phyloP scores from a whole-genome alignment of 2,797 vertebrate species.

The Masticophis lateralis region DNA sequence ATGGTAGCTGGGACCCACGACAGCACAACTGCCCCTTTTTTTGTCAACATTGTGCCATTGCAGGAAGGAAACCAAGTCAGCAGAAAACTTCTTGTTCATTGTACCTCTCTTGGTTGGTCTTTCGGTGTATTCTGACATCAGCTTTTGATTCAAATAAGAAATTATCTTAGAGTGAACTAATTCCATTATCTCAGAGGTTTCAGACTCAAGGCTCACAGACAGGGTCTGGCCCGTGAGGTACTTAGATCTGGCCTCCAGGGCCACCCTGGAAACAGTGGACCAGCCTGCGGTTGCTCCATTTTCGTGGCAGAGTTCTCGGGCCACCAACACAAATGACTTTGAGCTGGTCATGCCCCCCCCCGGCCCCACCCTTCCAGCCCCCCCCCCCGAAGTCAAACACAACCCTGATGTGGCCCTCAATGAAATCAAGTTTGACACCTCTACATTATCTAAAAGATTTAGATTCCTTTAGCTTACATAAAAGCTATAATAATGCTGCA shows the following conservation, averaged over 20 bases:
- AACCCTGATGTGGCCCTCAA: too few relatives aligned
- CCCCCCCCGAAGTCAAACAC: too few relatives aligned
- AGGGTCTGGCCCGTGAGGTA: too few relatives aligned
- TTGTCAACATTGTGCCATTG: background rate
- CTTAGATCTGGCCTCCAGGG: too few relatives aligned
- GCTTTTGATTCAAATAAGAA: background rate
- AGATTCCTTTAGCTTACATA: background rate
- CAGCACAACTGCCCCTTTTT: background rate
- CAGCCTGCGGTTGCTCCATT: too few relatives aligned
- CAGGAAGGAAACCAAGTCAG: background rate
- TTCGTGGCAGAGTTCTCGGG: too few relatives aligned
- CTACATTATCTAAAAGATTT: background rate
- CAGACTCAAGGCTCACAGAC: too few relatives aligned
- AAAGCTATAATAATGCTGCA: background rate
- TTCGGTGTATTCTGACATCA: background rate
- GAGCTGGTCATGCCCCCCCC: too few relatives aligned
- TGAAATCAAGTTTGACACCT: too few relatives aligned
- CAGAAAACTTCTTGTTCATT: background rate
- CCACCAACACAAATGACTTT: too few relatives aligned
- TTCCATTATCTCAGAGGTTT: background rate
- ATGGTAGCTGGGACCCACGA: background rate
- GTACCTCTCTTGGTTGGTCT: background rate
- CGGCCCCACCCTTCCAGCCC: too few relatives aligned
- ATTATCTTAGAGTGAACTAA: background rate
- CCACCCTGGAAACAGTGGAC: too few relatives aligned